Evolutionary conservation across 2,797 vertebrate genomes (phyloP).

Genomic region (Xenopus petersii): DNA sequence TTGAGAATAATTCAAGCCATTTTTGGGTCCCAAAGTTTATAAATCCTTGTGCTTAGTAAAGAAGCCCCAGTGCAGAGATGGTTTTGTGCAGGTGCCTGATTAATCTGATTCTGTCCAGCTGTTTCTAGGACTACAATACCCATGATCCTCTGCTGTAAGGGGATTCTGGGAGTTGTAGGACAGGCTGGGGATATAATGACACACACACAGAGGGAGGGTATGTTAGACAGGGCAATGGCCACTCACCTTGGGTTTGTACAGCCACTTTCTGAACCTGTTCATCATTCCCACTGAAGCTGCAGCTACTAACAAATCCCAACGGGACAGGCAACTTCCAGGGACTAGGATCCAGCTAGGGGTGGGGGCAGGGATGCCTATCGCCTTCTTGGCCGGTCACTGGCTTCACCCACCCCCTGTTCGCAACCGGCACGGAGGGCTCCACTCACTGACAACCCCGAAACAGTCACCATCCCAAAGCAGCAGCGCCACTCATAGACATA

Average conservation of each 20-base stretch:
- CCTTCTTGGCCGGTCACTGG: background rate
- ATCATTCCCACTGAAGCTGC: conserved; percentile 72
- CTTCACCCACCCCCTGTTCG: conserved; percentile 20
- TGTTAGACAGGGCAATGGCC: background rate
- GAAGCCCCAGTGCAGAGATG: no score
- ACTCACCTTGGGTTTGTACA: conserved; percentile 95
- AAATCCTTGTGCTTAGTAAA: no score
- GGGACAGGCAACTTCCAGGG: conserved; percentile 29
- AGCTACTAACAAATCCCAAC: conserved; percentile 28
- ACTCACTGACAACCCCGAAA: conserved; percentile 42
- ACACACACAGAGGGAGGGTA: background rate
- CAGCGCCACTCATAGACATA: conserved; percentile 29
- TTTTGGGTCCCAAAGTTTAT: no score
- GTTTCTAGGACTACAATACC: no score
- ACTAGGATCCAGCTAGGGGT: conserved; percentile 3
- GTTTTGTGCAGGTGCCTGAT: no score
- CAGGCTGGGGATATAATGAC: background rate
- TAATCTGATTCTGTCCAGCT: no score
- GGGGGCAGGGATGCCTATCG: background rate
- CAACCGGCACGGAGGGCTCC: conserved; percentile 29
- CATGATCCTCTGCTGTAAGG: no score
- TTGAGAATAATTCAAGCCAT: no score
- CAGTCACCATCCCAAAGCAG: conserved; percentile 54
- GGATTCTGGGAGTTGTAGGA: background rate
- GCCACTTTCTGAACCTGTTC: conserved; percentile 97